Conservation (phyloP, 2,888 invertebrate genomes). For the Zele albiditarsus region DNA sequence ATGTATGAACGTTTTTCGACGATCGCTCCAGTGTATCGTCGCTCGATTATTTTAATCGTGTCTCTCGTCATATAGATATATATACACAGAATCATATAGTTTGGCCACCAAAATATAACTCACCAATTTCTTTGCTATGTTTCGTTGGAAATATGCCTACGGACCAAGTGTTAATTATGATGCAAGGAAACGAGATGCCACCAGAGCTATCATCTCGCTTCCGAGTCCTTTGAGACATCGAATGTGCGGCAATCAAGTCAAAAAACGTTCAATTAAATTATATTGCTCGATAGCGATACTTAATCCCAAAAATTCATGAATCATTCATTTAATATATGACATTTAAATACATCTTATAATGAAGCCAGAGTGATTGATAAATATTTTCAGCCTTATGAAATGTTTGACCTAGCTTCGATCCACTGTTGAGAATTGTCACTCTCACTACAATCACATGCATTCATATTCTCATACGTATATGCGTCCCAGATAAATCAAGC, state of each 20-base stretch:
- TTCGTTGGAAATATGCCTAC: not conserved
- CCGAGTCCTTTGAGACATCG: not conserved
- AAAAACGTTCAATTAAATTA: not conserved
- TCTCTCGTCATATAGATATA: conserved; percentile 47
- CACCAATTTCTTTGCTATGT: conserved; percentile 2
- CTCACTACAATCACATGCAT: not conserved
- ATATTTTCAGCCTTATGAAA: conserved; percentile 12
- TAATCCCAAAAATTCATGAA: not conserved
- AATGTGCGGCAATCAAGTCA: not conserved
- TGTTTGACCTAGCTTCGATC: conserved; percentile 1
- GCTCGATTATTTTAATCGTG: conserved; percentile 65
- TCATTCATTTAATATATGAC: conserved; percentile 7
- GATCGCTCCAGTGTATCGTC: conserved; percentile 26
- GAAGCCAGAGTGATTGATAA: not conserved
- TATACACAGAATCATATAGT: not conserved
- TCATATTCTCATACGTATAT: not conserved
- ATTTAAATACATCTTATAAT: not conserved
- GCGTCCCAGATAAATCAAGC: not conserved
- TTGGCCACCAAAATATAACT: conserved; percentile 8
- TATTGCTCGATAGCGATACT: not conserved
- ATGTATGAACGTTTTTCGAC: conserved; percentile 50
- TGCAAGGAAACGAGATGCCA: not conserved
- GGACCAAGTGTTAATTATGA: not conserved
- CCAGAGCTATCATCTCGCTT: no score
- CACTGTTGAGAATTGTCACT: conserved; percentile 6